phyloP scores from a whole-genome alignment of 2,797 vertebrate species.

The Eulemur coronatus region DNA sequence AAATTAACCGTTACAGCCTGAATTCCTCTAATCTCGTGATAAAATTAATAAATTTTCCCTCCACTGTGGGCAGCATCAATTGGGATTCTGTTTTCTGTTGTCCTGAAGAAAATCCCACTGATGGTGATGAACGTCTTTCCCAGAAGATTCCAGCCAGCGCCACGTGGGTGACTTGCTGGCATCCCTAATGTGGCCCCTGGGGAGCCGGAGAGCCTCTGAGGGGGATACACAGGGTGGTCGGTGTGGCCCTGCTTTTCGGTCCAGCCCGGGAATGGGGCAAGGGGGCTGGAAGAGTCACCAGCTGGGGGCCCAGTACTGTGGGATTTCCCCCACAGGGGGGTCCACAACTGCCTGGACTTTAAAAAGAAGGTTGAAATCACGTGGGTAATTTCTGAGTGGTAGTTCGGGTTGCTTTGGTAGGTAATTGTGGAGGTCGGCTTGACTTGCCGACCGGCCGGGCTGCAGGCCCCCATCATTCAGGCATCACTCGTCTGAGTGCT shows the following conservation, averaged over 20 bases:
- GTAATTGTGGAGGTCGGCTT: background rate
- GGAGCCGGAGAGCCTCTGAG: no score
- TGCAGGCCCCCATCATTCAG: background rate
- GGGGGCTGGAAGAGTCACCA: background rate
- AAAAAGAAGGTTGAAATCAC: background rate
- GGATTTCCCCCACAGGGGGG: background rate
- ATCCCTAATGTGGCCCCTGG: fast-evolving
- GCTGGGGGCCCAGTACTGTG: fast-evolving
- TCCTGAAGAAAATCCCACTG: background rate
- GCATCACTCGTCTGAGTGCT: no score
- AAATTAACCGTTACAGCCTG: fast-evolving
- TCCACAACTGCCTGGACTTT: background rate
- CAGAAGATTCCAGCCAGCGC: background rate
- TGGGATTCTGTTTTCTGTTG: fast-evolving
- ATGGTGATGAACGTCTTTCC: background rate
- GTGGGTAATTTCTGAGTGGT: background rate
- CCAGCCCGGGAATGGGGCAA: fast-evolving
- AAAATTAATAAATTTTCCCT: background rate
- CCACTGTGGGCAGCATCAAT: fast-evolving
- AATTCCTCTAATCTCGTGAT: background rate
- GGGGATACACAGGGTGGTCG: no score
- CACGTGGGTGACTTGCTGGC: fast-evolving
- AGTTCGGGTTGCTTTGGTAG: no score
- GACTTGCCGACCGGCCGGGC: fast-evolving
- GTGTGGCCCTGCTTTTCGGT: background rate